A percentile compares a stretch with the other conserved stretches of the same genome.
phyloP scores from a whole-genome alignment of 2,888 invertebrate species.

The Leptinotarsa haldemani region DNA sequence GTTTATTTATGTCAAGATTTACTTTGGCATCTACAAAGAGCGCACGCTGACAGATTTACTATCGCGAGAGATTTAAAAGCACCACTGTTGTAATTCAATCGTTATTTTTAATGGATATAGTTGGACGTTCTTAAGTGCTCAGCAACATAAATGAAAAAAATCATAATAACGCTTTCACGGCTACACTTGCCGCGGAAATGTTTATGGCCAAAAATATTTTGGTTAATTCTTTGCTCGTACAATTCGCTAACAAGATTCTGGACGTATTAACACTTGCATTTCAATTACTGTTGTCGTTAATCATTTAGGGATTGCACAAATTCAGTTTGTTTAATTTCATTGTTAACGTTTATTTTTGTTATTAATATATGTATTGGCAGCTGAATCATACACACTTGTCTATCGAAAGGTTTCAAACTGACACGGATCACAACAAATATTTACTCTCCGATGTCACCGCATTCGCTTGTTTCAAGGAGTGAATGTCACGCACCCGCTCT shows the following conservation, averaged over 20 bases:
- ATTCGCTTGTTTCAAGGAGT: constrained; percentile 15
- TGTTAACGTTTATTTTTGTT: too few relatives aligned
- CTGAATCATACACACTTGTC: too few relatives aligned
- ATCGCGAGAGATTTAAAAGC: constrained; percentile 45
- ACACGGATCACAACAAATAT: not conserved
- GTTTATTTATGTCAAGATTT: constrained; percentile 48
- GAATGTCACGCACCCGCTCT: constrained; percentile 15
- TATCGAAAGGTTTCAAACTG: too few relatives aligned
- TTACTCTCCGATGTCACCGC: not conserved
- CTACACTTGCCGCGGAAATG: not conserved
- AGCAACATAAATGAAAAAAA: constrained; percentile 18
- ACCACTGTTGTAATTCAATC: constrained; percentile 38
- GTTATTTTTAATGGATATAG: constrained; percentile 36
- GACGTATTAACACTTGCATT: not conserved
- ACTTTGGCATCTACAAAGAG: constrained; percentile 49
- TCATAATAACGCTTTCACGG: not conserved
- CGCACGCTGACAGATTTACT: constrained; percentile 48
- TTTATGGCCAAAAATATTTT: not conserved
- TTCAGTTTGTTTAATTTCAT: too few relatives aligned
- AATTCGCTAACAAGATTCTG: not conserved
- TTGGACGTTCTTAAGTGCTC: constrained; percentile 25
- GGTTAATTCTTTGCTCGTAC: constrained; percentile 1
- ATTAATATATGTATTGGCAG: too few relatives aligned
- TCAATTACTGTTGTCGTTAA: not conserved
- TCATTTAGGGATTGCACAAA: too few relatives aligned